Evolutionary conservation across 2,888 invertebrate species (phyloP).

Genomic region (Mactromeris polynyma): DNA sequence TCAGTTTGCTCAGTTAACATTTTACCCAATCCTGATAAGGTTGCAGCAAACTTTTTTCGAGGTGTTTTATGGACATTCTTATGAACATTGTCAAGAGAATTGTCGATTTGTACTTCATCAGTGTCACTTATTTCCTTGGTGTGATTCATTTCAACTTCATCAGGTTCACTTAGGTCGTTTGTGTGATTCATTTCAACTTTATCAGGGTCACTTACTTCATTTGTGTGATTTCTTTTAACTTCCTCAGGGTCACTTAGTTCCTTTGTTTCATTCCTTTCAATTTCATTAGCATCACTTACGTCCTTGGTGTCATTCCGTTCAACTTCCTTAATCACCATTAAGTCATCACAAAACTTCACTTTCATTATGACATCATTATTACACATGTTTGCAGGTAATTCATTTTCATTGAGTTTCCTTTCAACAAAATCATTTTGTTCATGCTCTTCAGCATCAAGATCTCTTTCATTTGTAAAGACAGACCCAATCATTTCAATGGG

Average conservation of each 20-base stretch:
- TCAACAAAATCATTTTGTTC: slow-evolving; percentile 24
- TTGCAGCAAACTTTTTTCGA: slow-evolving; percentile 16
- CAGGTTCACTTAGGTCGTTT: too few relatives aligned
- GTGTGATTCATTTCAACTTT: too few relatives aligned
- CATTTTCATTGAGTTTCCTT: background rate
- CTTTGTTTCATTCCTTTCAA: too few relatives aligned
- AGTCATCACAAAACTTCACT: slow-evolving; percentile 3
- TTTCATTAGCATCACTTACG: background rate
- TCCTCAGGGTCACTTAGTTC: too few relatives aligned
- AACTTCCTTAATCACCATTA: background rate
- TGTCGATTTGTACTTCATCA: background rate
- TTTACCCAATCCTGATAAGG: slow-evolving; percentile 15
- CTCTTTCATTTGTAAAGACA: slow-evolving; percentile 25
- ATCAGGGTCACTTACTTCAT: too few relatives aligned
- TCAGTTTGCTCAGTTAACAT: background rate
- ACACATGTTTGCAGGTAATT: background rate
- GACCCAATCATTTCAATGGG: slow-evolving; percentile 36
- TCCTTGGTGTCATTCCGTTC: background rate
- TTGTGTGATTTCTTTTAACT: too few relatives aligned
- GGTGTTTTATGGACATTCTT: background rate
- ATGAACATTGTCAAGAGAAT: background rate
- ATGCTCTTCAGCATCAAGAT: slow-evolving; percentile 12
- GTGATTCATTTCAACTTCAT: too few relatives aligned
- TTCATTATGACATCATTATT: background rate
- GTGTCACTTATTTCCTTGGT: background rate